These are phyloP conservation scores for Drosophila neotestacea DNA, from an alignment of 2,888 invertebrate genomes.

Conservation along the genomic window DNA sequence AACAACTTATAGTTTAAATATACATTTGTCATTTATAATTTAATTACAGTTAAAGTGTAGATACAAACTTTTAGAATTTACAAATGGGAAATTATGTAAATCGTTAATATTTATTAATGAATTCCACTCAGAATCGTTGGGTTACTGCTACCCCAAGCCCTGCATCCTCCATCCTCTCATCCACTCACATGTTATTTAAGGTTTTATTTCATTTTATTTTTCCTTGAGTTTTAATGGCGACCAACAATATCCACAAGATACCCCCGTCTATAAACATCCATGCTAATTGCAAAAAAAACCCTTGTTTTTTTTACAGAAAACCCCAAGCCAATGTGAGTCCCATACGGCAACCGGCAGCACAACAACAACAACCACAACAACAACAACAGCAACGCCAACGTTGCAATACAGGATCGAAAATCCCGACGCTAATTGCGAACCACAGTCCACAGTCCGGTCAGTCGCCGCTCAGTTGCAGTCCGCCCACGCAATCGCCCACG, in stretches of 20 bases:
- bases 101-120: not conserved
- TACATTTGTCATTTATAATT: not conserved
- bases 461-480: slow-evolving; percentile 82
- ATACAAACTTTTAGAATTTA: not conserved
- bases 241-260: slow-evolving; percentile 14
- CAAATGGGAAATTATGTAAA: not conserved
- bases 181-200: slow-evolving; percentile 9
- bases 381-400: slow-evolving; percentile 82
- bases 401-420: slow-evolving; percentile 85
- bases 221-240: slow-evolving; percentile 42
- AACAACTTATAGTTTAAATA: not conserved
- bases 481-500: slow-evolving; percentile 72
- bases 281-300: slow-evolving; percentile 39
- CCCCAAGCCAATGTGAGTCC: slow-evolving; percentile 86
- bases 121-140: slow-evolving; percentile 5
- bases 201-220: slow-evolving; percentile 22
- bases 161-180: not conserved
- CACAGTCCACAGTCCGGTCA: slow-evolving; percentile 73
- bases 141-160: not conserved
- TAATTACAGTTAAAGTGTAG: not conserved
- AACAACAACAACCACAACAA: slow-evolving; percentile 68
- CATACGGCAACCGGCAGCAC: slow-evolving; percentile 81
- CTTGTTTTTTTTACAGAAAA: slow-evolving; percentile 86
- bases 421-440: slow-evolving; percentile 84
- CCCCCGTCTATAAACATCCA: not conserved